Evolutionary conservation across 2,888 invertebrate genomes (phyloP), one percentile per base, ranked within the genome.

Genomic region (Caenorhabditis drosophilae): DNA sequence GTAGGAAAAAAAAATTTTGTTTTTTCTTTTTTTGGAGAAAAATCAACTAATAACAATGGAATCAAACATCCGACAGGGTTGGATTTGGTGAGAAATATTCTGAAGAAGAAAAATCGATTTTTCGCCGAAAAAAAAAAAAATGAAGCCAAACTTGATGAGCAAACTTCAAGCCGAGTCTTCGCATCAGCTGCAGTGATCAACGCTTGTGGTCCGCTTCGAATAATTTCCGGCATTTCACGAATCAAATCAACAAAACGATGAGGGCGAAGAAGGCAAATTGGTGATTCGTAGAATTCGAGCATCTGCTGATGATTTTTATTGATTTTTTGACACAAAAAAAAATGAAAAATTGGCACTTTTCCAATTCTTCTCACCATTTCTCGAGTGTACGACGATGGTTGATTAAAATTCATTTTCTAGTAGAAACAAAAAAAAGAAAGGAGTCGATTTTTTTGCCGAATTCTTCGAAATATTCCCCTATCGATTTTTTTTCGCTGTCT

Each of bases 201-300:
- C 18, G 47, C 2, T n/a, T 34, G 47, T 22, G 47, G 47, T 16
- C 22, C 16, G 2, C 7, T 12, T 7, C 23, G 18, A 11, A 47
- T 22, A 22, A 47, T 34, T 35, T 47, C 66, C 18, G 63, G 63
- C 9, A 38, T 49, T 15, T 54, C 23, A 16, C 25, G 27, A 20
- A 63, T 41, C 34, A 63, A 50, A 15, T 15, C 27, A 15, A 34
- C 40, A 27, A 63, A 63, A 18, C n/a, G n/a, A 15, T 46, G 20
- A 7, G 63, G 63, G 20, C 63, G 57, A 11, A 63, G 47, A 1
- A 49, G 27, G 15, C 53, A 63, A 18, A 63, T 40, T 12, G 63
- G 63, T 12, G 63, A 63, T 12, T 20, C 36, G 56, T 58, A 58
- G 7, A 58, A 54, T 3, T 38, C 45, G 18, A 63, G 49, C 58